Evolutionary conservation across 2,797 vertebrate species (phyloP).

Genomic region (Sylvia borin): DNA sequence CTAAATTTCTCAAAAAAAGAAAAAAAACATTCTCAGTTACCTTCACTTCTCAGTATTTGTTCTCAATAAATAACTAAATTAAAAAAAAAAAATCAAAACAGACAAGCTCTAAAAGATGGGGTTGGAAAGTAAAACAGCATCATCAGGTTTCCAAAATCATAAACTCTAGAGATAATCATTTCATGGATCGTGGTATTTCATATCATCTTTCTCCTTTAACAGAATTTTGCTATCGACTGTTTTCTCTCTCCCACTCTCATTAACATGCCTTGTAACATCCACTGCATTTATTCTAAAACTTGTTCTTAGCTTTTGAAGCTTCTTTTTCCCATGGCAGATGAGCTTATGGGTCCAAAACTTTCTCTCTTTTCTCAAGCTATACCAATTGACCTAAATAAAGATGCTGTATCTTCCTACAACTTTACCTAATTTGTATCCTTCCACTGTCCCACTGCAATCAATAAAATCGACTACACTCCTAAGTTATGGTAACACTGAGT

Average conservation of each 20-base stretch:
- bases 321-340: not conserved
- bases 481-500: not conserved
- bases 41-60: not conserved
- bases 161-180: not conserved
- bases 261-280: not conserved
- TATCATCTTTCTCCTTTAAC: not conserved
- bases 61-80: not conserved
- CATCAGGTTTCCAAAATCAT: not conserved
- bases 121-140: not conserved
- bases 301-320: not conserved
- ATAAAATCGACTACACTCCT: not conserved
- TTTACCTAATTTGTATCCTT: conserved; percentile 18
- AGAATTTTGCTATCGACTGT: not conserved
- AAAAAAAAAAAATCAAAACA: not conserved
- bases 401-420: not conserved
- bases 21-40: not conserved
- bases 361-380: not conserved
- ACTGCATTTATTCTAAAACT: not conserved
- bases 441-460: conserved; percentile 10
- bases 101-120: not conserved
- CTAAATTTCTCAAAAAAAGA: not conserved
- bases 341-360: not conserved
- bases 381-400: not conserved
- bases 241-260: not conserved
- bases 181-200: not conserved